phyloP scores from a whole-genome alignment of 2,888 invertebrate species.

The Sturmia bella region DNA sequence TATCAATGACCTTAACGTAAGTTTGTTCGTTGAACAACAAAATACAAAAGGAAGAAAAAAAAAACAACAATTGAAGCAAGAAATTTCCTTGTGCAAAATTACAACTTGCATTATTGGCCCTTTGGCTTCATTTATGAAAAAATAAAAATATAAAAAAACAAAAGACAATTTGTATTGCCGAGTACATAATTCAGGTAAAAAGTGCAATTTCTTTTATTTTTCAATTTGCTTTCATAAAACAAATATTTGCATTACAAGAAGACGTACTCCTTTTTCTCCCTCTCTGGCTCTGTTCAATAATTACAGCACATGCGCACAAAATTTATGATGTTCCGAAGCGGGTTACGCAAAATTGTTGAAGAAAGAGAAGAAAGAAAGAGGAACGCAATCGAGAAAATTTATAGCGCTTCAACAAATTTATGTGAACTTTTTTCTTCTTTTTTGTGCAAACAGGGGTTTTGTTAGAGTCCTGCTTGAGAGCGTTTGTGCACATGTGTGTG shows the following conservation, averaged over 20 bases:
- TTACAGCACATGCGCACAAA: conserved; percentile 62
- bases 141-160: conserved; percentile 7
- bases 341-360: conserved; percentile 55
- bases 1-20: conserved; percentile 37
- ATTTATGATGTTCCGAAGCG: conserved; percentile 61
- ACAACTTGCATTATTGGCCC: not conserved
- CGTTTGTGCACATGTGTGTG: not conserved
- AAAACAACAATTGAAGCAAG: not conserved
- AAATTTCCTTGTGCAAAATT: not conserved
- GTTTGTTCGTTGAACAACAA: not conserved
- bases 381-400: conserved; percentile 37
- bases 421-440: conserved; percentile 50
- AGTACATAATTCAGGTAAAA: conserved; percentile 59
- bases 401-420: conserved; percentile 61
- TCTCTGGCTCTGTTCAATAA: conserved; percentile 34
- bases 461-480: not conserved
- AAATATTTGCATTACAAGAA: conserved; percentile 64
- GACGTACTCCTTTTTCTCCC: not conserved
- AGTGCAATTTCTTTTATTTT: conserved; percentile 10
- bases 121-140: conserved; percentile 14
- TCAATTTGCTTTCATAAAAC: conserved; percentile 18
- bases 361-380: conserved; percentile 22
- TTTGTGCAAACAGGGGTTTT: conserved; percentile 25
- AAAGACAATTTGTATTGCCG: conserved; percentile 41
- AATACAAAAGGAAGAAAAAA: conserved; percentile 1